phyloP scores from a whole-genome alignment of 2,797 vertebrate genomes.

The Sebastes oblongus region DNA sequence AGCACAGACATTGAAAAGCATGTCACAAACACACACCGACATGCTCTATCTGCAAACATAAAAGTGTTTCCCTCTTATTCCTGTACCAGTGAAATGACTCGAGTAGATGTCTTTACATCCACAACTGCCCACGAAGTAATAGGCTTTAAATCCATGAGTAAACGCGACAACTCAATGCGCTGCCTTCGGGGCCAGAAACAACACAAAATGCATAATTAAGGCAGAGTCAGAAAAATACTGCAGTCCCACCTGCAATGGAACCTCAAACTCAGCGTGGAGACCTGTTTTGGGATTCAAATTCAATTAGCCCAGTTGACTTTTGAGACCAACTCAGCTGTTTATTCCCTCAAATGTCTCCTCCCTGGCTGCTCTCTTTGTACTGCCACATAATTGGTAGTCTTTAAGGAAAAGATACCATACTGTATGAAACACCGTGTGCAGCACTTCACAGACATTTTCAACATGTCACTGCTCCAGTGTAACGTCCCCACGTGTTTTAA shows the following conservation, averaged over 20 bases:
- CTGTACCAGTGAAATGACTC: constrained; percentile 27
- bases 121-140: constrained; percentile 3
- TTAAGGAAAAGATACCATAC: not conserved
- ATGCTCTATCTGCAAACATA: not conserved
- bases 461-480: not conserved
- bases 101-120: constrained; percentile 18
- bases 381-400: constrained; percentile 2
- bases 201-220: constrained; percentile 14
- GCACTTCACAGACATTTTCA: not conserved
- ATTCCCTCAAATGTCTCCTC: constrained; percentile 13
- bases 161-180: constrained; percentile 5
- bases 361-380: not conserved
- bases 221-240: not conserved
- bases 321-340: constrained; percentile 4
- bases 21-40: not conserved
- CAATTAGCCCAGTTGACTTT: constrained; percentile 48
- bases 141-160: constrained; percentile 28
- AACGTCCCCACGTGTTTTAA: no score
- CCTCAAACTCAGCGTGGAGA: constrained; percentile 21
- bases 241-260: constrained; percentile 5
- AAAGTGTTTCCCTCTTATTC: not conserved
- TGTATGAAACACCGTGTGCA: not conserved
- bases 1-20: constrained; percentile 12
- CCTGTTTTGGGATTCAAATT: constrained; percentile 45
- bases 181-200: not conserved